phyloP scores from a whole-genome alignment of 2,888 invertebrate genomes.

The Macrostomum cliftonense region DNA sequence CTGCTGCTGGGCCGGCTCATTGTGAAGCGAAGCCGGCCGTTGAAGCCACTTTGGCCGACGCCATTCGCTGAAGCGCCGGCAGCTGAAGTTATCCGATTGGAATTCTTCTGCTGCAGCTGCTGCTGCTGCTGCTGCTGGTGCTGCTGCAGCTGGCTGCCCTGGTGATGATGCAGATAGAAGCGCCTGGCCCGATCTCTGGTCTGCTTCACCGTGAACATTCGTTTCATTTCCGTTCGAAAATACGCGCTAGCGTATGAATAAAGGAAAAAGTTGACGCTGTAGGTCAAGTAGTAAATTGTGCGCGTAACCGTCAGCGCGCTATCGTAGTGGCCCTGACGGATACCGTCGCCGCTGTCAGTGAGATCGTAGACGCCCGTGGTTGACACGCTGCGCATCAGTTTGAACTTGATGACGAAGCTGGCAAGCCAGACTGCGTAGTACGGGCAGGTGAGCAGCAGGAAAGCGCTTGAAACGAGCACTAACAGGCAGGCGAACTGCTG shows the following conservation, averaged over 20 bases:
- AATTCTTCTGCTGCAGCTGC: too few relatives aligned
- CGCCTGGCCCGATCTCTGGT: background rate
- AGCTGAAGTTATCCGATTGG: too few relatives aligned
- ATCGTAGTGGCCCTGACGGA: constrained; percentile 1
- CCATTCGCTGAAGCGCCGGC: too few relatives aligned
- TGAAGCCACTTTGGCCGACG: too few relatives aligned
- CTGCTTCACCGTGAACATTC: constrained; percentile 8
- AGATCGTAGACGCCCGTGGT: background rate
- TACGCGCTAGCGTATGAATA: constrained; percentile 10
- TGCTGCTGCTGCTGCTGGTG: too few relatives aligned
- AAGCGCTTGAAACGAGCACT: constrained; percentile 26
- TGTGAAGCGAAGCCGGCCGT: too few relatives aligned
- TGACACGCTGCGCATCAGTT: background rate
- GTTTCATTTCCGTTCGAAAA: constrained; percentile 11
- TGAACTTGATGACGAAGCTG: too few relatives aligned
- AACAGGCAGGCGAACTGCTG: constrained; percentile 29
- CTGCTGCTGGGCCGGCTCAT: too few relatives aligned
- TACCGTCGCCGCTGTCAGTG: background rate
- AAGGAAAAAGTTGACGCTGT: constrained; percentile 8
- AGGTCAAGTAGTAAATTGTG: constrained; percentile 9
- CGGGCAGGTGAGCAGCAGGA: constrained; percentile 26
- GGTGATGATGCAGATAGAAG: too few relatives aligned
- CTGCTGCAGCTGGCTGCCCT: too few relatives aligned
- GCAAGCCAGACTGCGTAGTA: constrained; percentile 25
- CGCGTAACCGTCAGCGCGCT: constrained; percentile 4